Conservation (phyloP, 2,113 vertebrate species). For the Eulemur macaco region DNA sequence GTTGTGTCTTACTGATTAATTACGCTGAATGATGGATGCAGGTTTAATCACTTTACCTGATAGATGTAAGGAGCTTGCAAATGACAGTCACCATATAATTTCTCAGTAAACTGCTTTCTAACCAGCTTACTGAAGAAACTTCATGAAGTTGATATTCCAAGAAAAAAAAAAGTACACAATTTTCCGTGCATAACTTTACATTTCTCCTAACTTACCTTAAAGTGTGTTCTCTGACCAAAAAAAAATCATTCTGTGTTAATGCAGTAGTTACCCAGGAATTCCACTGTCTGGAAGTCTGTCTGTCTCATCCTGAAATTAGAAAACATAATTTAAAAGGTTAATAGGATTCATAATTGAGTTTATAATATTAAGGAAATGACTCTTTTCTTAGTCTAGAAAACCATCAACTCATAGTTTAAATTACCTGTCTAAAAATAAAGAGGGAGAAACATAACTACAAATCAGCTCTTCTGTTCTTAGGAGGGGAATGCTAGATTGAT, state of each 20-base stretch:
- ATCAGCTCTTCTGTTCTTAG: neutral
- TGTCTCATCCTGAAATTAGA: neutral
- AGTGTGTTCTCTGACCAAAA: conserved; percentile 16
- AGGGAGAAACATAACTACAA: conserved; percentile 1
- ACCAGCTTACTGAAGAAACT: conserved; percentile 52
- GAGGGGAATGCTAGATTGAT: neutral
- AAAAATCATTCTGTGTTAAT: neutral
- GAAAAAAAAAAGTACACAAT: neutral
- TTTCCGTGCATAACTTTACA: conserved; percentile 26
- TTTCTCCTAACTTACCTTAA: conserved; percentile 40
- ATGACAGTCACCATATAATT: conserved; percentile 64
- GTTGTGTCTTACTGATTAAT: conserved; percentile 79
- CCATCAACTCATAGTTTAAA: conserved; percentile 13
- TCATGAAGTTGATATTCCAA: conserved; percentile 29
- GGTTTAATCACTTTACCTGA: conserved; percentile 81
- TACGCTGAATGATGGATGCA: conserved; percentile 73
- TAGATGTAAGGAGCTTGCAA: conserved; percentile 60
- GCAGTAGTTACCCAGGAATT: neutral
- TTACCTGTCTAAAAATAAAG: conserved; percentile 42
- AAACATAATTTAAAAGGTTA: conserved; percentile 55
- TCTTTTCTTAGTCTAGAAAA: conserved; percentile 49
- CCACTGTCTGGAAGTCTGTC: conserved; percentile 15
- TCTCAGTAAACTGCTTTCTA: conserved; percentile 71
- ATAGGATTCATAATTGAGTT: conserved; percentile 52
- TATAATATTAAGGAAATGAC: conserved; percentile 44